These are phyloP conservation scores for Gallinago solitaria DNA, from an alignment of 2,797 vertebrate species.

Conservation along the genomic window DNA sequence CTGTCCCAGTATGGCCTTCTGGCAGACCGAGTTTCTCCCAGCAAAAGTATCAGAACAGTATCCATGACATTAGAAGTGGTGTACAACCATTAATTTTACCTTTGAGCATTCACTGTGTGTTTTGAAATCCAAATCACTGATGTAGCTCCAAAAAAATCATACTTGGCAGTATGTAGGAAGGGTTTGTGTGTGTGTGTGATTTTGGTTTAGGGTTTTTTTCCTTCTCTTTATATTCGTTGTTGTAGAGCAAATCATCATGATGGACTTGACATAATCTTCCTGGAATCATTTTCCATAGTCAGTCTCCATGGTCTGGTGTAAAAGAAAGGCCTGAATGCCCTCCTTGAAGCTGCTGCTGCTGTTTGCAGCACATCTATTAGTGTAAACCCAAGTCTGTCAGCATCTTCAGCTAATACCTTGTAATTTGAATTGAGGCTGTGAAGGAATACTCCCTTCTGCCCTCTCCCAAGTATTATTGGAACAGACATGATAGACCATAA, in stretches of 20 bases:
- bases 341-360: not conserved
- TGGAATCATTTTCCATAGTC: not conserved
- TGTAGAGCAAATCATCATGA: not conserved
- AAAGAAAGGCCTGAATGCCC: not conserved
- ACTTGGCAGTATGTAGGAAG: not conserved
- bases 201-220: not conserved
- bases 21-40: not conserved
- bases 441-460: not conserved
- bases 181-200: fast-evolving
- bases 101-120: not conserved
- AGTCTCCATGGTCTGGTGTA: not conserved
- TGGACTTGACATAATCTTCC: not conserved
- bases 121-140: not conserved
- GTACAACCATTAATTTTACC: not conserved
- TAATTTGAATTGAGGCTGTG: not conserved
- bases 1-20: not conserved
- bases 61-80: not conserved
- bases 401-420: not conserved
- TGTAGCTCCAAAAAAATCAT: not conserved
- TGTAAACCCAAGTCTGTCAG: not conserved
- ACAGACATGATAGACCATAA: not conserved
- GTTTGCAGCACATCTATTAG: not conserved
- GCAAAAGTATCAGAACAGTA: not conserved
- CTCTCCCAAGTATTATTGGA: not conserved
- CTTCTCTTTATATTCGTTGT: not conserved